phyloP scores from a whole-genome alignment of 2,113 vertebrate genomes.

The Carollia perspicillata region DNA sequence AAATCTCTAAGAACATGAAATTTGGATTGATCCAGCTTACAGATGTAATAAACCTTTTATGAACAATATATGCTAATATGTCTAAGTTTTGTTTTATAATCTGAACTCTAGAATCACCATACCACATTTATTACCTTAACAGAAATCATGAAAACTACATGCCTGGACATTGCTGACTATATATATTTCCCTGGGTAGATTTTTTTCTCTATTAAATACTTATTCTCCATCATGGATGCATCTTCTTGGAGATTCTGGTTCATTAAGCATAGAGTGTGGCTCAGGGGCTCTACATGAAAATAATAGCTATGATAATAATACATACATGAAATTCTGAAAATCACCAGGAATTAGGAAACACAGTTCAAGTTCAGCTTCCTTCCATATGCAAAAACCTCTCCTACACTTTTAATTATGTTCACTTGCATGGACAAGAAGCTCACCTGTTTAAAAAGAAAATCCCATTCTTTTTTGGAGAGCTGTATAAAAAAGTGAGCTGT shows the following conservation, averaged over 20 bases:
- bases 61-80: not conserved
- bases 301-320: not conserved
- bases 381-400: not conserved
- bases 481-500: not conserved
- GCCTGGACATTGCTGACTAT: not conserved
- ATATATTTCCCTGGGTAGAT: not conserved
- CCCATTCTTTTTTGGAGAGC: not conserved
- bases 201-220: not conserved
- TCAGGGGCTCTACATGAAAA: not conserved
- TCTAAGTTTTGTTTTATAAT: not conserved
- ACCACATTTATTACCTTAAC: not conserved
- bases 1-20: not conserved
- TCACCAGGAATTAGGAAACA: not conserved
- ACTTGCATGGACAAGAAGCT: not conserved
- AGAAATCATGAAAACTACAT: not conserved
- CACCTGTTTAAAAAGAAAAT: not conserved
- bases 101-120: not conserved
- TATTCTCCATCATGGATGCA: not conserved
- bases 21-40: not conserved
- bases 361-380: not conserved
- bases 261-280: not conserved
- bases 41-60: not conserved
- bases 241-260: not conserved
- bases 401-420: not conserved
- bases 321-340: not conserved